Percentiles rank a stretch among this genome's conserved stretches.
phyloP scores from a whole-genome alignment of 2,113 vertebrate species.

The Poeciliopsis turrubarensis region DNA sequence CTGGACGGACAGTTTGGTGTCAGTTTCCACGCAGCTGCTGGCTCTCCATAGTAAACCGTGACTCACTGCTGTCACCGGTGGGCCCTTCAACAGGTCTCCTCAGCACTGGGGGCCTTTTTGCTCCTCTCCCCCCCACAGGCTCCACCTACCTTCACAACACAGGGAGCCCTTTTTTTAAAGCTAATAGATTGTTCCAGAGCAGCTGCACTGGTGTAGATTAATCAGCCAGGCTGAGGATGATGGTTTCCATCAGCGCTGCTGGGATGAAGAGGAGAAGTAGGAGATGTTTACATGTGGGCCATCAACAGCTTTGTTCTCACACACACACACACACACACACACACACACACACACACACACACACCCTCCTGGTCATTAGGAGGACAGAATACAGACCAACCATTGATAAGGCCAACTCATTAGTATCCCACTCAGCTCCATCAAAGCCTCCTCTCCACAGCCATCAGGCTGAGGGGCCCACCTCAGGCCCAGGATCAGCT shows the following conservation, averaged over 20 bases:
- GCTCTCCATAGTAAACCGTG: too few relatives aligned
- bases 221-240: too few relatives aligned
- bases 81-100: constrained; percentile 58
- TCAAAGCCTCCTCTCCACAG: constrained; percentile 61
- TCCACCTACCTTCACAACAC: constrained; percentile 50
- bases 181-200: constrained; percentile 20
- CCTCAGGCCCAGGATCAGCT: constrained; percentile 31
- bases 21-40: too few relatives aligned
- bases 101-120: constrained; percentile 44
- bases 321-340: too few relatives aligned
- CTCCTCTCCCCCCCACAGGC: constrained; percentile 22
- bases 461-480: constrained; percentile 51
- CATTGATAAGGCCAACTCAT: constrained; percentile 75
- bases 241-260: too few relatives aligned
- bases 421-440: constrained; percentile 70
- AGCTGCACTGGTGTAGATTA: not conserved
- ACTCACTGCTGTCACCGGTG: not conserved
- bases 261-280: constrained; percentile 37
- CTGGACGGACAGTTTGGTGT: too few relatives aligned
- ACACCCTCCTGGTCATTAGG: constrained; percentile 51
- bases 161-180: constrained; percentile 24
- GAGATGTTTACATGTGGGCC: constrained; percentile 62
- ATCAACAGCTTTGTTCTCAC: constrained; percentile 48
- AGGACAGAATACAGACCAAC: constrained; percentile 64
- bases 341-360: not conserved